Evolutionary conservation across 2,797 vertebrate species (phyloP).

Genomic region (Brachymystax lenok): DNA sequence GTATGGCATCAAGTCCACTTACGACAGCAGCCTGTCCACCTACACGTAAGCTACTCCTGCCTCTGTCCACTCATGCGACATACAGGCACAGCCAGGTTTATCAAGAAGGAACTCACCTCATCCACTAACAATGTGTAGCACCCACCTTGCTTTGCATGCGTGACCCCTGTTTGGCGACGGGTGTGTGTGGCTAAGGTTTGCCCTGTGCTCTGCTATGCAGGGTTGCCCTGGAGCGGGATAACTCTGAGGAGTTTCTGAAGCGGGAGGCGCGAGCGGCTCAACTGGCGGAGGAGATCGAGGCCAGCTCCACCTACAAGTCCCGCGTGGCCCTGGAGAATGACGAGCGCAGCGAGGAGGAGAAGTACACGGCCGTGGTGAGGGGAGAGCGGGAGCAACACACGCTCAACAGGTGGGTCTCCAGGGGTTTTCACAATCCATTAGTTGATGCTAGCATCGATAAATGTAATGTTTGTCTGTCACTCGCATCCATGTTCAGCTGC

Average conservation of each 20-base stretch:
- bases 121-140: too few relatives aligned
- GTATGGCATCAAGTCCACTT: constrained; percentile 96
- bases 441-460: not conserved
- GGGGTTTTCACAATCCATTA: too few relatives aligned
- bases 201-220: constrained; percentile 60
- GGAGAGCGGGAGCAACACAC: constrained; percentile 86
- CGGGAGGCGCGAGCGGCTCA: constrained; percentile 95
- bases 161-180: not conserved
- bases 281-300: constrained; percentile 98
- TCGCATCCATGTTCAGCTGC: not conserved
- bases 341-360: constrained; percentile 96
- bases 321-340: constrained; percentile 97
- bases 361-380: constrained; percentile 95
- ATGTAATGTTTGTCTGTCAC: not conserved
- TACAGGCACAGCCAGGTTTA: not conserved
- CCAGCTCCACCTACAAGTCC: constrained; percentile 96
- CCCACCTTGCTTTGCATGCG: too few relatives aligned
- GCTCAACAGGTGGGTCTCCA: constrained; percentile 82
- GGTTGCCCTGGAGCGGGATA: constrained; percentile 95
- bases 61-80: not conserved
- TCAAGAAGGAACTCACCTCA: too few relatives aligned
- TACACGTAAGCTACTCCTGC: constrained; percentile 87
- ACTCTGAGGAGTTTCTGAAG: constrained; percentile 98
- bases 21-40: constrained; percentile 97
- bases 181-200: not conserved